phyloP scores from a whole-genome alignment of 2,888 invertebrate species.

The Dascillus cervinus region DNA sequence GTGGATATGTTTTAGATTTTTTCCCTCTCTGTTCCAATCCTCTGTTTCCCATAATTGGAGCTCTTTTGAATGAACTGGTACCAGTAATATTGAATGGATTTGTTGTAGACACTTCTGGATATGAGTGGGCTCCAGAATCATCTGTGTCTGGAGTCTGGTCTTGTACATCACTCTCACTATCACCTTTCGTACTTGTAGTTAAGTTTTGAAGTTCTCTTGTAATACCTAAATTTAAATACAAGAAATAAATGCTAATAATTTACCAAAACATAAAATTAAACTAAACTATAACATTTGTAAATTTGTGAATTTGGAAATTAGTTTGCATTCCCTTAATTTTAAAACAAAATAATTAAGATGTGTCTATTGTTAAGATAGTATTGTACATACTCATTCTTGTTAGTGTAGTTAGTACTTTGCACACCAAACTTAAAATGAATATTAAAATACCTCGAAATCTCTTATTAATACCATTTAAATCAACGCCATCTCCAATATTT shows the following conservation, averaged over 20 bases:
- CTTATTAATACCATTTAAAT: constrained; percentile 45
- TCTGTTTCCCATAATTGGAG: constrained; percentile 53
- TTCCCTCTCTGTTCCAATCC: constrained; percentile 55
- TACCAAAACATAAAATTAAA: constrained; percentile 6
- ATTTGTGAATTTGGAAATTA: too few relatives aligned
- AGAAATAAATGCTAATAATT: constrained; percentile 10
- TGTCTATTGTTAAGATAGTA: background rate
- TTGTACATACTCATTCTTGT: constrained; percentile 2
- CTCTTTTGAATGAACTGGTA: constrained; percentile 50
- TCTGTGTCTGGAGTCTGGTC: constrained; percentile 70
- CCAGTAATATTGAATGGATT: constrained; percentile 42
- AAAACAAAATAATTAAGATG: constrained; percentile 3
- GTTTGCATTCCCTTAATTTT: too few relatives aligned
- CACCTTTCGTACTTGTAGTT: constrained; percentile 45
- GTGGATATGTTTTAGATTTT: constrained; percentile 53
- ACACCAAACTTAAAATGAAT: constrained; percentile 8
- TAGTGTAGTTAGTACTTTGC: constrained; percentile 7
- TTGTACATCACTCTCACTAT: constrained; percentile 63
- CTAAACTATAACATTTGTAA: too few relatives aligned
- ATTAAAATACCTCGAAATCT: constrained; percentile 36
- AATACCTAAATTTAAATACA: constrained; percentile 31
- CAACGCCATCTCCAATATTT: constrained; percentile 49
- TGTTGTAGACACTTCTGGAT: constrained; percentile 43
- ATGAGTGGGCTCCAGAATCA: constrained; percentile 53
- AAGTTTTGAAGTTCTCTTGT: constrained; percentile 44